phyloP scores from a whole-genome alignment of 2,888 invertebrate species.

The Phrixothrix hirtus region DNA sequence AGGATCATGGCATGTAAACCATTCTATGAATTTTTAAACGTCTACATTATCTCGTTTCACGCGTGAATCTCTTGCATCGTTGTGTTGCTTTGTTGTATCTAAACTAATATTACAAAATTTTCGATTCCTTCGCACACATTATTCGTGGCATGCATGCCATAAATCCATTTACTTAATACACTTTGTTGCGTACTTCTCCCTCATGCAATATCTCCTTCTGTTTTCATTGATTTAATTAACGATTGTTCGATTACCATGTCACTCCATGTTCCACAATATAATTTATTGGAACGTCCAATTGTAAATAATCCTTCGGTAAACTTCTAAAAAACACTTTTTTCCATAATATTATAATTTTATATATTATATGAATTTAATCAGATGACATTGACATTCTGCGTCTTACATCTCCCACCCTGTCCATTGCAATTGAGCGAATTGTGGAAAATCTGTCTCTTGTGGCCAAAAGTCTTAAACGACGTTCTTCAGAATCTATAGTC shows the following conservation, averaged over 20 bases:
- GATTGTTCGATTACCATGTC: conserved; percentile 49
- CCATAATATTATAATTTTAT: too few species aligned
- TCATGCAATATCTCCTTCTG: conserved; percentile 51
- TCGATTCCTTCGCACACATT: neutral
- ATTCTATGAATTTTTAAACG: too few species aligned
- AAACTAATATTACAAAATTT: neutral
- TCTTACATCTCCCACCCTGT: too few species aligned
- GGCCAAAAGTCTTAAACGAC: too few species aligned
- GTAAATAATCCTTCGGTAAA: conserved; percentile 48
- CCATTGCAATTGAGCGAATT: too few species aligned
- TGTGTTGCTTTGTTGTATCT: neutral
- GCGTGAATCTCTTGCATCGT: too few species aligned
- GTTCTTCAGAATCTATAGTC: too few species aligned
- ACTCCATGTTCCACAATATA: conserved; percentile 49
- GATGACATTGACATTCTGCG: too few species aligned
- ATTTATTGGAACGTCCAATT: conserved; percentile 48
- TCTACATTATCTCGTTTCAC: too few species aligned
- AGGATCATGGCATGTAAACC: too few species aligned
- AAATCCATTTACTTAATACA: conserved; percentile 50
- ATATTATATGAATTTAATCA: too few species aligned
- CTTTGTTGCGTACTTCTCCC: conserved; percentile 49
- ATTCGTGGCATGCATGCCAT: conserved; percentile 38
- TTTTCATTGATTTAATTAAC: conserved; percentile 46
- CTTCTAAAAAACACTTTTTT: conserved; percentile 28
- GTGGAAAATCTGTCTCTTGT: too few species aligned